phyloP scores from a whole-genome alignment of 2,888 invertebrate species.

The Lasius fuliginosus region DNA sequence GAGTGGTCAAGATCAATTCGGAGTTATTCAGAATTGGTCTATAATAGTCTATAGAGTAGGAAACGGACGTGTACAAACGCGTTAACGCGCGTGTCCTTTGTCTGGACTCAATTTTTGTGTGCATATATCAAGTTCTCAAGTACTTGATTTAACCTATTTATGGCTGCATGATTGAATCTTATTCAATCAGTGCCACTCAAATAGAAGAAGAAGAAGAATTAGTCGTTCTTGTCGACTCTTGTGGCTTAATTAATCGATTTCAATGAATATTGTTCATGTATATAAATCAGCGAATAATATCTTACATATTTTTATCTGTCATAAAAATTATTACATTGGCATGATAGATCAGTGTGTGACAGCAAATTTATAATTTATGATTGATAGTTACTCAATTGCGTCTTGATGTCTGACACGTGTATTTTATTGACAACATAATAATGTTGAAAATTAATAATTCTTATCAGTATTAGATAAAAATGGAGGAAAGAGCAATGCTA shows the following conservation, averaged over 20 bases:
- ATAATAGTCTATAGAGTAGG: too few relatives aligned
- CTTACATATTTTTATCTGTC: background rate
- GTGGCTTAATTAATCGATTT: background rate
- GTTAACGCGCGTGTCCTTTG: too few relatives aligned
- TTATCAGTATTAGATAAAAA: constrained; percentile 67
- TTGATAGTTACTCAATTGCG: background rate
- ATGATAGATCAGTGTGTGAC: background rate
- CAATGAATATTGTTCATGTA: background rate
- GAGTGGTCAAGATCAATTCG: too few relatives aligned
- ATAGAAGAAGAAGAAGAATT: too few relatives aligned
- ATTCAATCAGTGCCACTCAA: too few relatives aligned
- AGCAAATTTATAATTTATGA: constrained; percentile 25
- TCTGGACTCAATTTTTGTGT: too few relatives aligned
- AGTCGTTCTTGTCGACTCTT: background rate
- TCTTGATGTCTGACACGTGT: background rate
- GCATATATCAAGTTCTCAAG: too few relatives aligned
- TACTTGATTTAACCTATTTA: too few relatives aligned
- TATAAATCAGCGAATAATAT: background rate
- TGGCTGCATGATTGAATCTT: too few relatives aligned
- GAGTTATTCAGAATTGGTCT: too few relatives aligned
- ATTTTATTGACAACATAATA: constrained; percentile 55
- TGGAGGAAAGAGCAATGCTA: constrained; percentile 95
- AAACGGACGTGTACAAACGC: too few relatives aligned
- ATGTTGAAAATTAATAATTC: constrained; percentile 39
- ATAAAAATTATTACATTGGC: background rate